Evolutionary conservation across 2,797 vertebrate species (phyloP).

Genomic region (Erpetoichthys calabaricus): DNA sequence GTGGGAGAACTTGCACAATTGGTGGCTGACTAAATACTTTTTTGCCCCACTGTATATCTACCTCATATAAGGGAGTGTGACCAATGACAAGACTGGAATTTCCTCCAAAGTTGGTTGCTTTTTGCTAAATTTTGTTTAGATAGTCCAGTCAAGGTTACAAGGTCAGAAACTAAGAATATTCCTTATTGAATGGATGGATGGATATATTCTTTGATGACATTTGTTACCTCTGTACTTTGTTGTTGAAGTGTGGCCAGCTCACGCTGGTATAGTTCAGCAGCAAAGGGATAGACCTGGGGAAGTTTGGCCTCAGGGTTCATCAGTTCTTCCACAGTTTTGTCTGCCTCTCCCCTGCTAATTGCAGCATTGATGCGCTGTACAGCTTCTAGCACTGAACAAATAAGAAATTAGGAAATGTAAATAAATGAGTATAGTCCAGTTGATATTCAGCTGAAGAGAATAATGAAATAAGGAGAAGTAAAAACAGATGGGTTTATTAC

Average conservation of each 20-base stretch:
- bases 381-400: constrained; percentile 56
- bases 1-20: too few relatives aligned
- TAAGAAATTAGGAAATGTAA: not conserved
- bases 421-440: not conserved
- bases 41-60: too few relatives aligned
- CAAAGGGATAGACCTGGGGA: constrained; percentile 71
- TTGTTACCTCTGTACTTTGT: constrained; percentile 69
- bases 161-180: too few relatives aligned
- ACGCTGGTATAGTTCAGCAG: constrained; percentile 84
- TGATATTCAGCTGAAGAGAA: not conserved
- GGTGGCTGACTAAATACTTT: too few relatives aligned
- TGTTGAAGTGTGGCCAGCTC: constrained; percentile 82
- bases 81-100: too few relatives aligned
- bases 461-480: not conserved
- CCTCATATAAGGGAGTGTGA: too few relatives aligned
- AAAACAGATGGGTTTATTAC: constrained; percentile 34
- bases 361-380: constrained; percentile 76
- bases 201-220: too few relatives aligned
- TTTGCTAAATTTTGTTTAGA: too few relatives aligned
- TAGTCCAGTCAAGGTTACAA: too few relatives aligned
- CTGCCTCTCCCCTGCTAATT: constrained; percentile 58
- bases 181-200: too few relatives aligned
- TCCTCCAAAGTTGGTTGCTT: too few relatives aligned
- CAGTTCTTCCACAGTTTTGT: constrained; percentile 74
- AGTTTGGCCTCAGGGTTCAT: constrained; percentile 87